phyloP scores from a whole-genome alignment of 2,888 invertebrate species.

The Xylocampa areola region DNA sequence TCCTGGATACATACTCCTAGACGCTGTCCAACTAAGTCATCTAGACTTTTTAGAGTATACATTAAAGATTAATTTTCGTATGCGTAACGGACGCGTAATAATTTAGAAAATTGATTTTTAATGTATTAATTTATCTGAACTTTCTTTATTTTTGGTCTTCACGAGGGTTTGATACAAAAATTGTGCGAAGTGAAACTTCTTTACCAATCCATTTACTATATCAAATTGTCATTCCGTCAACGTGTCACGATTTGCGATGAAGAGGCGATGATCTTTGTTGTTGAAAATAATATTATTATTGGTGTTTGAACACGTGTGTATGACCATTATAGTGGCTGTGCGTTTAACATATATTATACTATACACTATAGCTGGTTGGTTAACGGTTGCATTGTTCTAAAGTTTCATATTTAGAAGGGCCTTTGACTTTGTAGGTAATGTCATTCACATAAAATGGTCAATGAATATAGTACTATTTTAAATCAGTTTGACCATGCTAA shows the following conservation, averaged over 20 bases:
- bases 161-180: not conserved
- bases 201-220: not conserved
- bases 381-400: constrained; percentile 51
- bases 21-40: too few species aligned
- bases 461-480: too few species aligned
- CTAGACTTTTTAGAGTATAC: too few species aligned
- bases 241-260: constrained; percentile 61
- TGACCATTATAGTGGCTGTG: constrained; percentile 45
- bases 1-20: too few species aligned
- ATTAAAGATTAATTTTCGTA: too few species aligned
- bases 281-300: constrained; percentile 61
- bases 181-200: constrained; percentile 19
- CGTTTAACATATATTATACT: constrained; percentile 51
- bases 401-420: constrained; percentile 26
- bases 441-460: too few species aligned
- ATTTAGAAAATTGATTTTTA: too few species aligned
- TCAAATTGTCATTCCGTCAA: constrained; percentile 35
- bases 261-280: constrained; percentile 61
- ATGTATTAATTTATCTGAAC: too few species aligned
- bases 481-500: too few species aligned
- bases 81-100: too few species aligned
- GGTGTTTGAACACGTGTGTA: constrained; percentile 56
- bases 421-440: constrained; percentile 18
- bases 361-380: constrained; percentile 26
- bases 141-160: too few species aligned